phyloP scores from a whole-genome alignment of 2,797 vertebrate species.

The Brachyrhaphis roseni region DNA sequence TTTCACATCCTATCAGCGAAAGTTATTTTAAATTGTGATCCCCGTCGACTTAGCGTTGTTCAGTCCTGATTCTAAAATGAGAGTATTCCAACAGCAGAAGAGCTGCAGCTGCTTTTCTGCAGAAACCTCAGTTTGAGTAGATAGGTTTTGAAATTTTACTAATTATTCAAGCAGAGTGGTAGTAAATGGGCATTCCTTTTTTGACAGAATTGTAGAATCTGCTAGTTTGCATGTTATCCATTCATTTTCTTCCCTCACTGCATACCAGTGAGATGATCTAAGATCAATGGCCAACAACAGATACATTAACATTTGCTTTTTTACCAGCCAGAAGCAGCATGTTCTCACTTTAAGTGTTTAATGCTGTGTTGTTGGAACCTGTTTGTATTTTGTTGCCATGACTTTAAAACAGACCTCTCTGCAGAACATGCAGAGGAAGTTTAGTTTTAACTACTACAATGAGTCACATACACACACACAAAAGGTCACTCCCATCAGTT shows the following conservation, averaged over 20 bases:
- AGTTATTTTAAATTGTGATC: background rate
- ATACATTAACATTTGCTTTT: background rate
- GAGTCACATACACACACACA: background rate
- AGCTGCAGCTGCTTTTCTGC: background rate
- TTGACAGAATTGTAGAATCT: background rate
- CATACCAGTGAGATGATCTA: conserved; percentile 2
- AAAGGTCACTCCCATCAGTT: background rate
- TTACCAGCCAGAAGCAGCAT: background rate
- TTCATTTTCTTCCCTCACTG: background rate
- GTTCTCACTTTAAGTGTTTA: conserved; percentile 4
- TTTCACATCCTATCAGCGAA: background rate
- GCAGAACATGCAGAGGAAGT: background rate
- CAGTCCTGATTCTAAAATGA: background rate
- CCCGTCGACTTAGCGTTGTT: background rate
- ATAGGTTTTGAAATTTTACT: background rate
- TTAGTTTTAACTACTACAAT: background rate
- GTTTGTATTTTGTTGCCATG: conserved; percentile 10
- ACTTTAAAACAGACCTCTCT: background rate
- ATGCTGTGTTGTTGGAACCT: conserved; percentile 3
- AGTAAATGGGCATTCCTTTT: background rate
- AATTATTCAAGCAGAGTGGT: background rate
- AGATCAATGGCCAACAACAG: background rate
- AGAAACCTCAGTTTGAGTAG: background rate
- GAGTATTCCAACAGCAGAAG: background rate
- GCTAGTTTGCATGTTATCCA: background rate